Evolutionary conservation across 2,888 invertebrate genomes (phyloP).

Genomic region (Nesidiocoris tenuis): DNA sequence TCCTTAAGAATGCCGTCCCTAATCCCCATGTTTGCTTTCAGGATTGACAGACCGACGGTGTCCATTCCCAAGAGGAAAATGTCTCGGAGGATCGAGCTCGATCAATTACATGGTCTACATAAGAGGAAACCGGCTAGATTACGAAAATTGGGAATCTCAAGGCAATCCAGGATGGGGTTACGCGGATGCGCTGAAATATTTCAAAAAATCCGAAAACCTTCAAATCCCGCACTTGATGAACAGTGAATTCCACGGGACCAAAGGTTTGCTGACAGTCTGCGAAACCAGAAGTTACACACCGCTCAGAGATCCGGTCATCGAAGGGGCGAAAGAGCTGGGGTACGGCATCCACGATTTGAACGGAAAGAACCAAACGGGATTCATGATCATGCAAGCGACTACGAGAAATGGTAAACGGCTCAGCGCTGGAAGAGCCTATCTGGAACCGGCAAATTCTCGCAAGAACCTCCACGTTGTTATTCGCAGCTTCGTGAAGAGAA

Average conservation of each 20-base stretch:
- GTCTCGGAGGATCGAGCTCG: slow-evolving; percentile 86
- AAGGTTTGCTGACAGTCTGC: slow-evolving; percentile 78
- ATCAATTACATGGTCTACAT: slow-evolving; percentile 90
- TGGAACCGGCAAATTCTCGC: slow-evolving; percentile 75
- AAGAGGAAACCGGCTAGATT: slow-evolving; percentile 84
- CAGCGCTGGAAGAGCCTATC: slow-evolving; percentile 83
- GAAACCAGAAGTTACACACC: slow-evolving; percentile 87
- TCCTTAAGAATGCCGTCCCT: too few species aligned
- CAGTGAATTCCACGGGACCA: slow-evolving; percentile 76
- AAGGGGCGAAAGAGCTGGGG: slow-evolving; percentile 76
- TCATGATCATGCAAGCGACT: slow-evolving; percentile 84
- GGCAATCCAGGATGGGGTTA: slow-evolving; percentile 89
- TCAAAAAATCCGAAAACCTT: slow-evolving; percentile 89
- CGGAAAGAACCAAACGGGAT: slow-evolving; percentile 81
- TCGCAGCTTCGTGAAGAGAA: slow-evolving; percentile 65
- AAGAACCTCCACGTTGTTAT: slow-evolving; percentile 80
- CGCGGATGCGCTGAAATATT: slow-evolving; percentile 75
- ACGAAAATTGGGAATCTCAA: slow-evolving; percentile 81
- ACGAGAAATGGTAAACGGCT: slow-evolving; percentile 76
- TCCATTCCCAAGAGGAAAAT: slow-evolving; percentile 73
- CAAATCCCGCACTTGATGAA: slow-evolving; percentile 76
- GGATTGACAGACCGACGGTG: background rate
- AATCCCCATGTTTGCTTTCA: slow-evolving; percentile 55
- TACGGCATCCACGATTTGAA: slow-evolving; percentile 84
- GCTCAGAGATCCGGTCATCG: slow-evolving; percentile 74